Evolutionary conservation across 2,888 invertebrate species (phyloP).

Genomic region (Metalampra italica): DNA sequence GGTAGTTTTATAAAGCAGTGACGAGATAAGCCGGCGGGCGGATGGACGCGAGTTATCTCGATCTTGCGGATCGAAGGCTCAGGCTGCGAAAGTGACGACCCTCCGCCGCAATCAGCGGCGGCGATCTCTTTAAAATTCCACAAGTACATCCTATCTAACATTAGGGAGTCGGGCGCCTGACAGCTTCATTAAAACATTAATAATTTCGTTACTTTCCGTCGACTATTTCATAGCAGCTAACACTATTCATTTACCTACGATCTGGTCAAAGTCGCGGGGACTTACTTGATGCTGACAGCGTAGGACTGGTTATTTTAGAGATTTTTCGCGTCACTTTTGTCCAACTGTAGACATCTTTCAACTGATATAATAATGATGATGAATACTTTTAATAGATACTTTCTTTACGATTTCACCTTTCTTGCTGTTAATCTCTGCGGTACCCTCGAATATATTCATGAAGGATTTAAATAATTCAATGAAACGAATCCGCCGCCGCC

Average conservation of each 20-base stretch:
- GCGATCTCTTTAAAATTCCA: slow-evolving; percentile 7
- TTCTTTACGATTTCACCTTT: neutral
- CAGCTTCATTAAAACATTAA: neutral
- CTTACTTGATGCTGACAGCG: too few species aligned
- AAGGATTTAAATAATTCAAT: slow-evolving; percentile 10
- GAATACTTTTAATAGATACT: too few species aligned
- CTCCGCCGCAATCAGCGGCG: neutral
- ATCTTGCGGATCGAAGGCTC: slow-evolving; percentile 11
- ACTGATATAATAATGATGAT: too few species aligned
- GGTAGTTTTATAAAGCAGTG: slow-evolving; percentile 3
- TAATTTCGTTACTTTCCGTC: neutral
- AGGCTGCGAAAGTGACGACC: neutral
- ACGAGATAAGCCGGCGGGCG: neutral
- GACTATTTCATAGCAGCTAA: neutral
- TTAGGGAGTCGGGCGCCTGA: neutral
- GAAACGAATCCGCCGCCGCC: neutral
- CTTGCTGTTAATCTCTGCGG: neutral
- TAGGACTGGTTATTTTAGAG: too few species aligned
- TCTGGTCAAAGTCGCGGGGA: too few species aligned
- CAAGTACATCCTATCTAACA: neutral
- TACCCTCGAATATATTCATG: slow-evolving; percentile 3
- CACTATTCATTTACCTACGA: too few species aligned
- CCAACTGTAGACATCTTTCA: too few species aligned
- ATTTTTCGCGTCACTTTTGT: too few species aligned
- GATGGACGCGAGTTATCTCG: slow-evolving; percentile 17